Conservation (phyloP, 2,797 vertebrate species). For the Chiloscyllium punctatum region DNA sequence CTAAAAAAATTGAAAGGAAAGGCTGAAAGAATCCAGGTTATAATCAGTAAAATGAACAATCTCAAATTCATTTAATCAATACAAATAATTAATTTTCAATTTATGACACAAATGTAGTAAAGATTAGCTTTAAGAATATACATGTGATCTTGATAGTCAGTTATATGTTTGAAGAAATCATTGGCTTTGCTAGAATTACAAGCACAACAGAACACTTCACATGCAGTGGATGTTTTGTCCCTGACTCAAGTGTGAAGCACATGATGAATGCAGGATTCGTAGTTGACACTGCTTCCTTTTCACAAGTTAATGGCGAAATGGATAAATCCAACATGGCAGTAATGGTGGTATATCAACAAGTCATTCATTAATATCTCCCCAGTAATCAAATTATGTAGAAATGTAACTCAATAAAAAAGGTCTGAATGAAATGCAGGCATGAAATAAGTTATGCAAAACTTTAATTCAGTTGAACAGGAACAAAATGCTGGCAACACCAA, state of each 20-base stretch:
- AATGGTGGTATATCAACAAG: background rate
- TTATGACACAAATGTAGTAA: background rate
- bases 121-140: background rate
- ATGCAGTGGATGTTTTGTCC: background rate
- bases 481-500: background rate
- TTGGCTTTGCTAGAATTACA: background rate
- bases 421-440: background rate
- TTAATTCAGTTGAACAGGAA: background rate
- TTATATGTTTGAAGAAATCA: background rate
- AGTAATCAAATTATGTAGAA: constrained; percentile 14
- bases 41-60: background rate
- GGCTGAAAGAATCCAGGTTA: background rate
- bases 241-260: background rate
- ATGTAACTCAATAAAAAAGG: background rate
- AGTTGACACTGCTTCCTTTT: background rate
- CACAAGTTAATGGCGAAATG: background rate
- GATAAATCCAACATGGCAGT: background rate
- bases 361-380: background rate
- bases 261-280: background rate
- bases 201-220: background rate
- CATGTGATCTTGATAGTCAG: background rate
- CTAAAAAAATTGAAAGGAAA: background rate
- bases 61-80: background rate
- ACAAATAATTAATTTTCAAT: background rate
- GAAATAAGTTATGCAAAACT: background rate